Base-by-base conservation (phyloP, 2,113 vertebrate genomes). In the Gymnobelideus leadbeateri region DNA sequence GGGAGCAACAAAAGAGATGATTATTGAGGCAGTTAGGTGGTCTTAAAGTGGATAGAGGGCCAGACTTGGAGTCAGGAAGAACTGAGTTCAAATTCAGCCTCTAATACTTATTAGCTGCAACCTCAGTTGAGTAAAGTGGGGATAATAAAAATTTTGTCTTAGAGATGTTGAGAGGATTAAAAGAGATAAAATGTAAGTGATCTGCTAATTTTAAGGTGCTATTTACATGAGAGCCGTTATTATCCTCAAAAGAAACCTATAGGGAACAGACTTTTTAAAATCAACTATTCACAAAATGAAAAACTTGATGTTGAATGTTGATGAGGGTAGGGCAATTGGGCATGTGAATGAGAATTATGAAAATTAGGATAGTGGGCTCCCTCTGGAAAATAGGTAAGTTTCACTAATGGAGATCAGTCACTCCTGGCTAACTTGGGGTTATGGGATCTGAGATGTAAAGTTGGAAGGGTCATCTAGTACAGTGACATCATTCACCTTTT, bases 1-100 rank as follows among this genome's bases (percentile, higher is more conserved):
- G 77, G 89, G 89, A 95, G 96, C 90, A 94, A 37, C 31, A 11
- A 89, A 54, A 84, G 93, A 95, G 26, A 49, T 0, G 51, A 95
- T 94, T 95, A 51, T 91, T 96, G 55, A 77, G 31, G 61, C 31
- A 68, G 37, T 77, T 21, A 77, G 37, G 19, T 77, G 37, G 37
- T 6, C 68, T 77, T 3, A n/a, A 16, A 52, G 1, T 43, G 19
- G 68, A 8, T 77, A 77, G 37, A 77, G 16, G 21, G 4, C 68
- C 43, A 14, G 16, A 77, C 37, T n/a, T 77, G 68, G 68, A 77
- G 19, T 77, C 5, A n/a, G 68, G 68, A 77, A 77, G 31, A 77
- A 0, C 31, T 19, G 14, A 19, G 12, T n/a, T 77, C 37, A 43
- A 77, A 43, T n/a, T 43, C 37, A 77, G 68, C 37, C 19, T 77